Conservation (phyloP, 2,888 invertebrate genomes). For the Seira ritae region DNA sequence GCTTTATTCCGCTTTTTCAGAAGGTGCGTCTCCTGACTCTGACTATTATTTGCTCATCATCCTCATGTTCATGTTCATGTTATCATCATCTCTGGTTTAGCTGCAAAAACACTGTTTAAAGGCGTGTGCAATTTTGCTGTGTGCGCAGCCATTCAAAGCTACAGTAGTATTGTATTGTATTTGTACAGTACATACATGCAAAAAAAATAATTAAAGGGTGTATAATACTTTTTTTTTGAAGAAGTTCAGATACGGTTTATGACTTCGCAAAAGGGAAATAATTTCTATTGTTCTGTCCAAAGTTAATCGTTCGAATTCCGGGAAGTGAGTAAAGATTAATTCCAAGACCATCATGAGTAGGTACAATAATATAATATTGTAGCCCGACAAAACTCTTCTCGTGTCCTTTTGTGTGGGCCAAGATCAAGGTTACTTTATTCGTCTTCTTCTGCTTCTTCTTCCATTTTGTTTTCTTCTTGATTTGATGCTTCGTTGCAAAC, state of each 20-base stretch:
- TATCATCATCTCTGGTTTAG: too few relatives aligned
- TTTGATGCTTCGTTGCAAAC: too few relatives aligned
- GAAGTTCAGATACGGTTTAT: slow-evolving; percentile 14
- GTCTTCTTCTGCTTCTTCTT: background rate
- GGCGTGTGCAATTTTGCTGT: slow-evolving; percentile 11
- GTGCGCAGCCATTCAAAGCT: too few relatives aligned
- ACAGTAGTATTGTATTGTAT: background rate
- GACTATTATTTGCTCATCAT: too few relatives aligned
- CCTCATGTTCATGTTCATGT: too few relatives aligned
- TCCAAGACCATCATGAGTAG: background rate
- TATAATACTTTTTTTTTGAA: background rate
- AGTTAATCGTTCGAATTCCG: slow-evolving; percentile 16
- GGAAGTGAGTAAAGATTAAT: slow-evolving; percentile 17
- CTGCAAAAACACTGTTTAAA: slow-evolving; percentile 1
- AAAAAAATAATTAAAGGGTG: slow-evolving; percentile 43
- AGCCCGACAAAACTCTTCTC: background rate
- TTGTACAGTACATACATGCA: slow-evolving; percentile 32
- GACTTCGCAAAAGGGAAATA: slow-evolving; percentile 25
- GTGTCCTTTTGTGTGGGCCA: background rate
- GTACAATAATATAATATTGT: too few relatives aligned
- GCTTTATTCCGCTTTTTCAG: too few relatives aligned
- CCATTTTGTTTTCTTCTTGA: background rate
- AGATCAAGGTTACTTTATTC: background rate
- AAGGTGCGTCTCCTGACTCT: too few relatives aligned
- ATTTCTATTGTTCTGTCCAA: slow-evolving; percentile 16